Evolutionary conservation across 2,797 vertebrate genomes (phyloP).

Genomic region (Poeciliopsis turneri): DNA sequence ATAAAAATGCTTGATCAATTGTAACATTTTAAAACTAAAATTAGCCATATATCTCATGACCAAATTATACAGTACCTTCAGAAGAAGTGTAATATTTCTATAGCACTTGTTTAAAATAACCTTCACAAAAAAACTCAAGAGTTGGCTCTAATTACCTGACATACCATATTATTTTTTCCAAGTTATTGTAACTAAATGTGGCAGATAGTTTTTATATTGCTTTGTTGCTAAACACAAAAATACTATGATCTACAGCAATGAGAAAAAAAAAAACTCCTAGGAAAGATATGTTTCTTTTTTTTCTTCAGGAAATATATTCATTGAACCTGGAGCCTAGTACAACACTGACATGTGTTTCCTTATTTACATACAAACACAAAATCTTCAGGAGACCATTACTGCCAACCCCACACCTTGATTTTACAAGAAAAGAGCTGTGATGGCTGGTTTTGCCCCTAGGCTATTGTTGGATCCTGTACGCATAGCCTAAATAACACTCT

Average conservation of each 20-base stretch:
- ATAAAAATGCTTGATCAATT: not conserved
- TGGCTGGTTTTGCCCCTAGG: constrained; percentile 33
- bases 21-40: not conserved
- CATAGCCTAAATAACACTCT: constrained; percentile 42
- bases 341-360: constrained; percentile 13
- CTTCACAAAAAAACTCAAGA: not conserved
- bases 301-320: constrained; percentile 15
- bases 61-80: not conserved
- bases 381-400: constrained; percentile 10
- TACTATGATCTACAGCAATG: not conserved
- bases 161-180: constrained; percentile 2
- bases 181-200: not conserved
- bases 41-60: not conserved
- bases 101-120: not conserved
- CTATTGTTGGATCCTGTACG: constrained; percentile 39
- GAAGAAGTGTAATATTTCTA: not conserved
- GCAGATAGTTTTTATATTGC: constrained; percentile 9
- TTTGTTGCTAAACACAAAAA: constrained; percentile 16
- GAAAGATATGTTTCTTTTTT: constrained; percentile 3
- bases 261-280: not conserved
- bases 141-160: not conserved
- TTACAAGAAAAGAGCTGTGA: constrained; percentile 30
- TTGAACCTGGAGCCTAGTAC: constrained; percentile 2
- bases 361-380: constrained; percentile 37
- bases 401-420: constrained; percentile 34